Conservation (phyloP, 2,888 invertebrate genomes). For the Rotaria socialis region DNA sequence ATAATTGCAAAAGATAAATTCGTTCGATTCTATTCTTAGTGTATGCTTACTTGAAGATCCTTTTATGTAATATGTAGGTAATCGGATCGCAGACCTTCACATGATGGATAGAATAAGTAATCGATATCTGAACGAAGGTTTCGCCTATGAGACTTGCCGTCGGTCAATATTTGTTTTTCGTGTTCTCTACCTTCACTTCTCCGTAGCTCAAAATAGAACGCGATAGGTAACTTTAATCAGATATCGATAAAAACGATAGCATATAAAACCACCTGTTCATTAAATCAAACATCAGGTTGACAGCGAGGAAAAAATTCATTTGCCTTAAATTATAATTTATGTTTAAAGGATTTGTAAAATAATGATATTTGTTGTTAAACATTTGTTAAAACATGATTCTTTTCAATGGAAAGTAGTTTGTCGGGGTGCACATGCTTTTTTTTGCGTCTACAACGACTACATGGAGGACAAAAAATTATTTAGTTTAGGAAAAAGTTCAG, state of each 20-base stretch:
- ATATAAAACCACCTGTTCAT: conserved; percentile 12
- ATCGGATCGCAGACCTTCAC: conserved; percentile 9
- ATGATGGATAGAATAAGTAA: background rate
- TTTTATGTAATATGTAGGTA: background rate
- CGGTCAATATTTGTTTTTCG: conserved; percentile 7
- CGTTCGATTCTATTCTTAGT: background rate
- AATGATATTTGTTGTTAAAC: background rate
- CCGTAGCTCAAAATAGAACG: background rate
- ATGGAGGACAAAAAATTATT: conserved; percentile 20
- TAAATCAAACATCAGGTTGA: background rate
- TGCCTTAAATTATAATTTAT: background rate
- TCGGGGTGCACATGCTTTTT: too few species aligned
- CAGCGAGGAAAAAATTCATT: background rate
- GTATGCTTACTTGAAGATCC: background rate
- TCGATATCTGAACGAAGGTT: background rate
- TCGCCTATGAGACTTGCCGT: background rate
- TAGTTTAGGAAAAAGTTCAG: conserved; percentile 30
- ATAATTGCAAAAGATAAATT: background rate
- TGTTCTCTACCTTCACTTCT: background rate
- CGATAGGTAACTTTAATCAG: background rate
- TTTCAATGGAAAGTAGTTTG: background rate
- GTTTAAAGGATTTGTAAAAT: background rate
- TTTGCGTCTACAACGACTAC: background rate
- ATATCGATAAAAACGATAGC: background rate
- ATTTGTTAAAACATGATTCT: background rate